Conservation (phyloP, 2,797 vertebrate species). For the Micropoecilia bifurca region DNA sequence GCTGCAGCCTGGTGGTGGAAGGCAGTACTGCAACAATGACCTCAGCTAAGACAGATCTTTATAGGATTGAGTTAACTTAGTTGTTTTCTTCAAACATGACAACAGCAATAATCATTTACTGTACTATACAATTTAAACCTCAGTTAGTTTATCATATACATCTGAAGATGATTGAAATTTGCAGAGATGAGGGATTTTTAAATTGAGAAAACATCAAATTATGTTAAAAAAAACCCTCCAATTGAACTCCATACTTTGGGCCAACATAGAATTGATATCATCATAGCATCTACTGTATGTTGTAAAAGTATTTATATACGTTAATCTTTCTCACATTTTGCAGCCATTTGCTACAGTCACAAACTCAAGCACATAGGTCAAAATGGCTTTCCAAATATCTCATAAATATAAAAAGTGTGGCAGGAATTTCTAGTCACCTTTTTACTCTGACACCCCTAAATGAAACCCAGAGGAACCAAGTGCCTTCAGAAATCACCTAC, state of each 20-base stretch:
- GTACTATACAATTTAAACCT: not conserved
- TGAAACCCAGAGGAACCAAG: not conserved
- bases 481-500: not conserved
- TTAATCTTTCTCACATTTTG: not conserved
- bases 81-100: not conserved
- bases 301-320: not conserved
- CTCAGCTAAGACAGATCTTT: not conserved
- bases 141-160: not conserved
- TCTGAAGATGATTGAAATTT: too few species aligned
- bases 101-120: not conserved
- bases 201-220: not conserved
- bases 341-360: not conserved
- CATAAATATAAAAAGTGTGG: not conserved
- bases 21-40: slow-evolving; percentile 10
- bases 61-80: not conserved
- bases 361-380: not conserved
- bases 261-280: not conserved
- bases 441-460: not conserved
- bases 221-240: not conserved
- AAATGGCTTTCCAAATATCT: not conserved
- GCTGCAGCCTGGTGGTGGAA: slow-evolving; percentile 44
- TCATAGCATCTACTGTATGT: not conserved
- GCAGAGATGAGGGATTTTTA: not conserved
- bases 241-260: not conserved
- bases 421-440: not conserved